Percentiles rank a stretch among this genome's conserved stretches.
Conservation (phyloP, 2,797 vertebrate species). For the Danio albolineatus region DNA sequence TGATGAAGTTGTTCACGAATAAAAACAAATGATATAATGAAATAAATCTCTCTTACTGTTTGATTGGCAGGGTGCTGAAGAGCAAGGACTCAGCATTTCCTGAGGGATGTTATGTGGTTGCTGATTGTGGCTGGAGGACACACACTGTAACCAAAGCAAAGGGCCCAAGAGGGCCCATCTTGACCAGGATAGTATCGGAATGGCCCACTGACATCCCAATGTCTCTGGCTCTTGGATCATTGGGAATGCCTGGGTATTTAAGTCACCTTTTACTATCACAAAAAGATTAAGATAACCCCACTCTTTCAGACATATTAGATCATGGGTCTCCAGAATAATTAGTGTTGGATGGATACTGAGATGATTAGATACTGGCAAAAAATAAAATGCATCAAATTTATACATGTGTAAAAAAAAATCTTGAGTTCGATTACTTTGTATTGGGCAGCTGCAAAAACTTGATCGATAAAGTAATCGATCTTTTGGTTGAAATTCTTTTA, state of each 20-base stretch:
- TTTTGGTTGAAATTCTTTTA: no score
- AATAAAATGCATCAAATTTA: no score
- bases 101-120: constrained; percentile 77
- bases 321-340: no score
- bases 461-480: no score
- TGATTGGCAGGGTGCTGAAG: constrained; percentile 80
- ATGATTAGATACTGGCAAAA: no score
- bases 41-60: constrained; percentile 1
- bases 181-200: constrained; percentile 70
- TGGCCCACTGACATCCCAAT: constrained; percentile 84
- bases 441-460: no score
- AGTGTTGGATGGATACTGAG: no score
- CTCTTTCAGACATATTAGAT: no score
- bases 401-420: no score
- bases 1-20: neutral
- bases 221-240: constrained; percentile 85
- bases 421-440: no score
- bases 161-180: constrained; percentile 72
- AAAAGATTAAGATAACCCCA: neutral
- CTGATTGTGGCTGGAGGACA: constrained; percentile 83
- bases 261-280: neutral
- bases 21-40: neutral
- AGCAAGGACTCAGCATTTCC: constrained; percentile 84
- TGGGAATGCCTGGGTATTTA: constrained; percentile 92
- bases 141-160: constrained; percentile 73